A percentile compares a stretch with the other conserved stretches of the same genome.
Evolutionary conservation across 92 coral and sea anemone species (phyloP).

Genomic region (Zoanthus sociatus): DNA sequence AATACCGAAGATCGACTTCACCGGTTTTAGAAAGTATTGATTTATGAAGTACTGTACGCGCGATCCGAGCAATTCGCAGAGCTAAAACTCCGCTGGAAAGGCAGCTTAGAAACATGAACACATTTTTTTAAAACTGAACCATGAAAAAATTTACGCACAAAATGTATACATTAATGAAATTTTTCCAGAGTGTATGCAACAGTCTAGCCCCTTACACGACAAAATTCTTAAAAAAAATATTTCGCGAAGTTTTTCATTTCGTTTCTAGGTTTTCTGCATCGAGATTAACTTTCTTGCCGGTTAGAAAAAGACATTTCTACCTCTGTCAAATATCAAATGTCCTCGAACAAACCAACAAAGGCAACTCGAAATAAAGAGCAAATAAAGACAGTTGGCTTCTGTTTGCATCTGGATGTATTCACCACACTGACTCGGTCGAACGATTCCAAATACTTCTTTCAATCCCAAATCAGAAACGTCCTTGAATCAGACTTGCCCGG

Average conservation of each 20-base stretch:
- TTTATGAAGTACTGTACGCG: not conserved
- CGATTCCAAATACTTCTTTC: constrained; percentile 16
- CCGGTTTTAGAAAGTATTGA: not conserved
- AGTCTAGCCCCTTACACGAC: not conserved
- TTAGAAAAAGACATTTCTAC: not conserved
- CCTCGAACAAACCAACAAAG: constrained; percentile 38
- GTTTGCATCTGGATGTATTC: constrained; percentile 27
- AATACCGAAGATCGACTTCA: not conserved
- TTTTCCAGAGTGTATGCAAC: not conserved
- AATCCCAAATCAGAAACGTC: constrained; percentile 43
- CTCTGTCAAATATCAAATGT: not conserved
- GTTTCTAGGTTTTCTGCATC: constrained; percentile 18
- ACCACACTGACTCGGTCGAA: not conserved
- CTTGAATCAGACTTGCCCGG: not conserved
- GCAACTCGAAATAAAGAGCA: constrained; percentile 25
- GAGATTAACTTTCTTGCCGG: not conserved
- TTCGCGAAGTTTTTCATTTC: not conserved
- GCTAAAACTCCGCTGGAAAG: not conserved
- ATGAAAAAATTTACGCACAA: not conserved
- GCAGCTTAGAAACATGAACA: not conserved
- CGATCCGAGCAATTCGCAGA: not conserved
- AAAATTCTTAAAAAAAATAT: not conserved
- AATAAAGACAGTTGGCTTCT: constrained; percentile 28
- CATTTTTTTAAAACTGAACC: not conserved
- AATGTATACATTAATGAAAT: constrained; percentile 22